Evolutionary conservation across 2,113 vertebrate genomes (phyloP).

Genomic region (Tichodroma muraria): DNA sequence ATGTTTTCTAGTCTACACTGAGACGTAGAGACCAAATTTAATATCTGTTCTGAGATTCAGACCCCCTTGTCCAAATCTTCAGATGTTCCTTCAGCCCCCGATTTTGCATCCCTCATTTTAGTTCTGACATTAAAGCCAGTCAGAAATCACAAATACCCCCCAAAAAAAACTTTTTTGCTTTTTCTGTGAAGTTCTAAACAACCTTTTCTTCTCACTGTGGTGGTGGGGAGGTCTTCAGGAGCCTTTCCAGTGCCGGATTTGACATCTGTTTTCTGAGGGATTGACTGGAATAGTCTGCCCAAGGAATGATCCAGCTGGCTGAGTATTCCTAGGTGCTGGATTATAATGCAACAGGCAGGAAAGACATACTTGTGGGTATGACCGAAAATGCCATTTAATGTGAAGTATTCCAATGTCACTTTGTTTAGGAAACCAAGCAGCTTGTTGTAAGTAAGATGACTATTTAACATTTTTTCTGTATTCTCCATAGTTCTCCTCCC

Average conservation of each 20-base stretch:
- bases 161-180: not conserved
- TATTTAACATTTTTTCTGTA: not conserved
- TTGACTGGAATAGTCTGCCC: not conserved
- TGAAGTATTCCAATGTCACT: not conserved
- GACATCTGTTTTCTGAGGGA: slow-evolving; percentile 32
- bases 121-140: not conserved
- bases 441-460: not conserved
- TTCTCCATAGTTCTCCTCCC: not conserved
- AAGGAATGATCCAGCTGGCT: not conserved
- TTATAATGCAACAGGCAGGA: not conserved
- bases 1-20: not conserved
- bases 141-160: not conserved
- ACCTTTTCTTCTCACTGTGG: not conserved
- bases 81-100: not conserved
- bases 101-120: not conserved
- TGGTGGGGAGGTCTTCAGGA: not conserved
- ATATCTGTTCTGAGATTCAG: not conserved
- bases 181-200: not conserved
- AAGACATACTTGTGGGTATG: not conserved
- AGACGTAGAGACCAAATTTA: not conserved
- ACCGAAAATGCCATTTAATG: not conserved
- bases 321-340: not conserved
- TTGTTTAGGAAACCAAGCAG: not conserved
- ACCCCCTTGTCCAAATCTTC: not conserved
- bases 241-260: not conserved